Conservation (phyloP, 2,113 vertebrate genomes). For the Erythrocercus mccallii region DNA sequence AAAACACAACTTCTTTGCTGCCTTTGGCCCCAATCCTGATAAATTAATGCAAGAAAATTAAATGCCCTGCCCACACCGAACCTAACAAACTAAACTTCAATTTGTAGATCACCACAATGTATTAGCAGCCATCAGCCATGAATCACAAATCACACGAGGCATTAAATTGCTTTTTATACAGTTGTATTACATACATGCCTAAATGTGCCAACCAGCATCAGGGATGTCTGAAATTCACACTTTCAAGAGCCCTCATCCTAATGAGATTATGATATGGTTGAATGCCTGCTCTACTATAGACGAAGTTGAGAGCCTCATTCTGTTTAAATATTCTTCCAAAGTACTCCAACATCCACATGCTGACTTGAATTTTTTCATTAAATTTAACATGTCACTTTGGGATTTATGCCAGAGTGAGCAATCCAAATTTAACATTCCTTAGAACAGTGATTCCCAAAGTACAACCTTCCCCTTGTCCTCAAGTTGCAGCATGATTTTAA, state of each 20-base stretch:
- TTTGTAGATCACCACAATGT: not conserved
- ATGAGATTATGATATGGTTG: conserved; percentile 17
- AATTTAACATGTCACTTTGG: conserved; percentile 1
- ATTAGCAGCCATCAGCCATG: not conserved
- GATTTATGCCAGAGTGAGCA: conserved; percentile 4
- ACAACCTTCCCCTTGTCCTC: not conserved
- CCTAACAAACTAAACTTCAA: not conserved
- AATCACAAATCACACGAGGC: conserved; percentile 30
- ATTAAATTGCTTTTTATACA: conserved; percentile 47
- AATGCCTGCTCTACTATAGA: not conserved
- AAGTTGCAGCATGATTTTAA: not conserved
- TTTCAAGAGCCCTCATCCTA: conserved; percentile 29
- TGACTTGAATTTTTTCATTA: conserved; percentile 20
- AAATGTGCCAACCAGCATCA: conserved; percentile 2
- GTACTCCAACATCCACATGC: not conserved
- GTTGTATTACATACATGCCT: not conserved
- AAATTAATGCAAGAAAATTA: conserved; percentile 6
- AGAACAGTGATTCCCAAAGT: not conserved
- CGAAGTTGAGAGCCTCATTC: not conserved
- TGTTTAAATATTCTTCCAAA: conserved; percentile 16
- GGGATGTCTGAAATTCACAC: conserved; percentile 26
- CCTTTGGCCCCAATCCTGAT: not conserved
- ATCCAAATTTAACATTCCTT: conserved; percentile 1
- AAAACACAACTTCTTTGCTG: not conserved
- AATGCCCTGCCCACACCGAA: not conserved